A percentile compares a stretch with the other conserved stretches of the same genome.
phyloP scores from a whole-genome alignment of 2,888 invertebrate genomes.

The Xestia ashworthii region DNA sequence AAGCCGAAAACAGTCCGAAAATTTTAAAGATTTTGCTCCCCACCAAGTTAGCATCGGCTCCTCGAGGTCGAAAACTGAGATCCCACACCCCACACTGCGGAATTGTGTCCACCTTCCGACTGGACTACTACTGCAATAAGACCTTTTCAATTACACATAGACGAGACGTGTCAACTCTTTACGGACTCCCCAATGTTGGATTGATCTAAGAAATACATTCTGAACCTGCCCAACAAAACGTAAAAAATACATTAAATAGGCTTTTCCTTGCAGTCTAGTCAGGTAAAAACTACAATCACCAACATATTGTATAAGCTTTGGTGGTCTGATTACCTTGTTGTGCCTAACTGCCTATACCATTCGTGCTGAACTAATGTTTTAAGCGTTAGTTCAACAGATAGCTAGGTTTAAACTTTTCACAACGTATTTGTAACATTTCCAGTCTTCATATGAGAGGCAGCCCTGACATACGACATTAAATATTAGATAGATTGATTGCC shows the following conservation, averaged over 20 bases:
- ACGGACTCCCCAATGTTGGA: not conserved
- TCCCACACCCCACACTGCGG: too few species aligned
- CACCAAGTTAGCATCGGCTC: too few species aligned
- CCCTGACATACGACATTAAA: slow-evolving; percentile 43
- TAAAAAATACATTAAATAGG: not conserved
- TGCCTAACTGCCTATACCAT: not conserved
- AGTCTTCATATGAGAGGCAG: not conserved
- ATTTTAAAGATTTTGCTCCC: too few species aligned
- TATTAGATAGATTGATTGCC: slow-evolving; percentile 58
- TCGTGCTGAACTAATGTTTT: not conserved
- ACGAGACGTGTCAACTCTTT: not conserved
- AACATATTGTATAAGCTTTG: not conserved
- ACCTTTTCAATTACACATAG: too few species aligned
- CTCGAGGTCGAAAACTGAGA: too few species aligned
- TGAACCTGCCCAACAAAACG: not conserved
- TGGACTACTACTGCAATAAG: too few species aligned
- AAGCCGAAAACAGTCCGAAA: too few species aligned
- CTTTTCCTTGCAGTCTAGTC: not conserved
- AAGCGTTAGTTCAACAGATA: not conserved
- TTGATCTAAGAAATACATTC: not conserved
- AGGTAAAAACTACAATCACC: not conserved
- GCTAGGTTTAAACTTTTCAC: not conserved
- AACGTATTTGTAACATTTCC: not conserved
- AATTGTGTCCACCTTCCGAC: too few species aligned
- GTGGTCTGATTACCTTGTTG: not conserved